Conservation (phyloP, 1,140 invertebrate species). For the Pogonus chalceus region DNA sequence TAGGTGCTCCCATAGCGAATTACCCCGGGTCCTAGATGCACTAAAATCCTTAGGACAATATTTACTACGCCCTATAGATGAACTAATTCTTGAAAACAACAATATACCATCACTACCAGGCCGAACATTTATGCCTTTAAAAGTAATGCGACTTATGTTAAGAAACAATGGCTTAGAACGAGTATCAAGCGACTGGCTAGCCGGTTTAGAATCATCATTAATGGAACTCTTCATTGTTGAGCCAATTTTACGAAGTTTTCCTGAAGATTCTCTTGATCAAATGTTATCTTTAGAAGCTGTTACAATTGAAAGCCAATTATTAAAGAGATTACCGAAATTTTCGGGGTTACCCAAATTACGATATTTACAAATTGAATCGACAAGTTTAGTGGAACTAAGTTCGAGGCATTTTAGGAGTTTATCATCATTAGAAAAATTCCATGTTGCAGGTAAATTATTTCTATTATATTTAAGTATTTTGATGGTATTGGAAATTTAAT, state of each 20-base stretch:
- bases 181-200: constrained; percentile 68
- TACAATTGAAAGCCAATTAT: constrained; percentile 61
- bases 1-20: constrained; percentile 80
- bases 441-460: too few relatives aligned
- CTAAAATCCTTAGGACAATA: constrained; percentile 58
- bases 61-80: constrained; percentile 62
- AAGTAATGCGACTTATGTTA: constrained; percentile 68
- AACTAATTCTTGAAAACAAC: constrained; percentile 78
- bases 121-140: constrained; percentile 60
- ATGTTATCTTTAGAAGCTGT: constrained; percentile 68
- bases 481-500: too few relatives aligned
- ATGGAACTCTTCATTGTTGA: constrained; percentile 78
- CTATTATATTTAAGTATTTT: too few relatives aligned
- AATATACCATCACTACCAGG: constrained; percentile 70
- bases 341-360: constrained; percentile 50
- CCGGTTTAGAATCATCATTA: constrained; percentile 61
- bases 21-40: constrained; percentile 61
- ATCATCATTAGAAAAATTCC: constrained; percentile 61
- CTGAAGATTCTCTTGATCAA: constrained; percentile 63
- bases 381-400: constrained; percentile 54
- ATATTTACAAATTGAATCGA: constrained; percentile 59
- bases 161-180: constrained; percentile 72
- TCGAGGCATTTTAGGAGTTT: constrained; percentile 62
- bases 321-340: constrained; percentile 61
- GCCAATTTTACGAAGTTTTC: constrained; percentile 63